Base-by-base conservation (phyloP, 1,140 invertebrate genomes). In the Platyscapa corneri region DNA sequence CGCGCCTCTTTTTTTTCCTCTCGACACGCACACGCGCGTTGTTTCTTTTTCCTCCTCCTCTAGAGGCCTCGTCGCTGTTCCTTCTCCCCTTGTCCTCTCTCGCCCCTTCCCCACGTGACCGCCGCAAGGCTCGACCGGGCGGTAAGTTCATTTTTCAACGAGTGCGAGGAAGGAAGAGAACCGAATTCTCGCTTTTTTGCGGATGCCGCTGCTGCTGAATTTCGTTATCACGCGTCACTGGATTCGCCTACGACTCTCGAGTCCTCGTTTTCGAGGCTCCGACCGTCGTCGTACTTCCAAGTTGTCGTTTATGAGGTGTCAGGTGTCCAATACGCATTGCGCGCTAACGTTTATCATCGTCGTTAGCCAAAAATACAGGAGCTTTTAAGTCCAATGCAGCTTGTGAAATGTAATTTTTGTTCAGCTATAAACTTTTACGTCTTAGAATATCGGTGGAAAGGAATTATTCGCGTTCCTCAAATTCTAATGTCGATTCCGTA, bases 1-100 rank as follows among this genome's bases (percentile, higher is more conserved):
- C 89, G 75, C n/a, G 1, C 32, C 46, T 70, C 27, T 74, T 81
- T 53, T 78, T n/a, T 67, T 34, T 42, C 75, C 37, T 80, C 70
- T 65, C 37, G 70, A 23, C 65, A 34, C 65, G 16, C 32, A 49
- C 37, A 46, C 67, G 46, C 16, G 18, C 80, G 10, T 8, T 27
- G 53, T 77, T 82, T 18, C 76, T 76, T 20, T 49, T 49, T 81
- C 67, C 37, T 27, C 30, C 32, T 60, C 12, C 32, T 46, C 27
- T 12, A 7, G 20, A 30, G 7, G n/a, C 27, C 64, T 82, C 65
- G 37, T 3, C 64, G 39, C 27, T 27, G 42, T 70, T n/a, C 12
- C 64, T 1, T 30, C 32, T 5, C 34, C 39, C n/a, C 10, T 23
- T 30, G n/a, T 34, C 65, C n/a, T n/a, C n/a, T n/a, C n/a, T n/a